Evolutionary conservation across 2,113 vertebrate genomes (phyloP).

Genomic region (Xiphorhynchus elegans): DNA sequence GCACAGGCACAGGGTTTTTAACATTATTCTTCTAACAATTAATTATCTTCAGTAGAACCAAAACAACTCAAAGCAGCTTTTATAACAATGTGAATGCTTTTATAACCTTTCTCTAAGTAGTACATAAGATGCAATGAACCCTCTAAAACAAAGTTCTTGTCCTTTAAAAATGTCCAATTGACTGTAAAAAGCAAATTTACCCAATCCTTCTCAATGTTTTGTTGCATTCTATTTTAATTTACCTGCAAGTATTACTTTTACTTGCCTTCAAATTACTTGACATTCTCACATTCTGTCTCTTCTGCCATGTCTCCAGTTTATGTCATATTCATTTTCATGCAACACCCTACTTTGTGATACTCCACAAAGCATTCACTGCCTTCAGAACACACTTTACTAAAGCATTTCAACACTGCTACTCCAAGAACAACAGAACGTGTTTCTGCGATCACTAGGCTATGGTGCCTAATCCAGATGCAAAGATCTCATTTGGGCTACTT

Average conservation of each 20-base stretch:
- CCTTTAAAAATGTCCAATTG: background rate
- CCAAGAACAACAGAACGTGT: rapidly evolving
- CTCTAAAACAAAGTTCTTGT: background rate
- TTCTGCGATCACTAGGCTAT: rapidly evolving
- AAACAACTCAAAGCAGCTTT: background rate
- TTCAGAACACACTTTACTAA: background rate
- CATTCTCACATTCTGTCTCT: background rate
- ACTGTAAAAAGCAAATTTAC: background rate
- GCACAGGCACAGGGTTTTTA: background rate
- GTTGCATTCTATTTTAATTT: background rate
- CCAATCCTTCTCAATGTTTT: background rate
- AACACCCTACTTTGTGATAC: background rate
- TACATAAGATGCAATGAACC: background rate
- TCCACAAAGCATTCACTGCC: background rate
- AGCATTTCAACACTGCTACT: background rate
- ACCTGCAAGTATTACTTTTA: background rate
- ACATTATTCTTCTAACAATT: background rate
- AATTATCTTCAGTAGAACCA: background rate
- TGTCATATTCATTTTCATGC: background rate
- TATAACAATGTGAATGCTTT: background rate
- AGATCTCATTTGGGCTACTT: rapidly evolving
- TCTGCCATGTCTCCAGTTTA: background rate
- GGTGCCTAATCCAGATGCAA: rapidly evolving
- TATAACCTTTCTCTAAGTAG: background rate
- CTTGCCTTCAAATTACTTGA: background rate